Evolutionary conservation across 1,140 invertebrate genomes (phyloP), one percentile per base, ranked within the genome.

Genomic region (Camponotus pennsylvanicus): DNA sequence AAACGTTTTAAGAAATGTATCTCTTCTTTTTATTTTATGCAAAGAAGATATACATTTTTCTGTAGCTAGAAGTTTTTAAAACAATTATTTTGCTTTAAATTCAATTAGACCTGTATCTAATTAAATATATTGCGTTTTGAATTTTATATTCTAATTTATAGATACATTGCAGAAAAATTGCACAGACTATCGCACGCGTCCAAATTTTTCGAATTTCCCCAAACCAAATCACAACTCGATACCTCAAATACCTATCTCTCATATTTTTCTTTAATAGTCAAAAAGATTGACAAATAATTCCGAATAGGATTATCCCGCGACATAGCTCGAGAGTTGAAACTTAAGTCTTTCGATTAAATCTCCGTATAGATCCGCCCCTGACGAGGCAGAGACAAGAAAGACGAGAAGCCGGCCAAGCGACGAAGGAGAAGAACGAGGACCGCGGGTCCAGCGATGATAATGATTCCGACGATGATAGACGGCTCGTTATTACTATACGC

Each of bases 391-490:
- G 69, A 83, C 79, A 52, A 52, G 79, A 49, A 83, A 67, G 55
- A 57, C 70, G 42, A 27, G 63, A 85, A 61, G 52, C 40, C 4
- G 37, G 34, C 21, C 27, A 42, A 57, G 27, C 76, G 75, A 61
- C 69, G 49, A 52, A 21, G 11, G 63, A 90, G 88, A 64, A 52
- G 73, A 57, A 88, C 82, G 86, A 86, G 89, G 86, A 82, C 85
- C 66, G 71, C 71, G 70, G 84, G 73, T 78, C 85, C 84, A 79
- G 89, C 88, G 89, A 93, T 92, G 88, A 93, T 93, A 92, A 93
- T 93, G 92, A 92, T 93, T 88, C 88, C 82, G 86, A 90, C 90
- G 92, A 93, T 94, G 92, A 93, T 92, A 90, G 91, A 83, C 79
- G 69, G 79, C 79, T 83, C 79, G 79, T 83, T 83, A 83, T 83